Percentiles rank a stretch among this genome's conserved stretches.
Conservation (phyloP, 2,797 vertebrate species). For the Spinus pinus region DNA sequence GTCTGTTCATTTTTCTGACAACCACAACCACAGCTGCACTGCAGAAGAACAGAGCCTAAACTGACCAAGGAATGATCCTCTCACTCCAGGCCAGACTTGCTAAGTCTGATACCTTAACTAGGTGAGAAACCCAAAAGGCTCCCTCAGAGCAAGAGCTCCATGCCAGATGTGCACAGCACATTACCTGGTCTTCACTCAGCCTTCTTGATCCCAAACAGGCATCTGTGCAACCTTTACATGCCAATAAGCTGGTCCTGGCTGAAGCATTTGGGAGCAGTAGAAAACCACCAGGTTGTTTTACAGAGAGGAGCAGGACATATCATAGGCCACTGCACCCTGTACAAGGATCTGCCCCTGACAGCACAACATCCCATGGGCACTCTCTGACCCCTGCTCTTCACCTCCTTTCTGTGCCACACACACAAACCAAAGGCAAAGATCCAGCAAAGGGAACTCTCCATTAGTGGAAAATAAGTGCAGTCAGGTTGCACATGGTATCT, state of each 20-base stretch:
- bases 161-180: rapidly evolving
- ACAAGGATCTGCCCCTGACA: not conserved
- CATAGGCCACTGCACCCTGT: not conserved
- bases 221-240: not conserved
- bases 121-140: not conserved
- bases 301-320: not conserved
- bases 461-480: not conserved
- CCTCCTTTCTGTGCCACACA: not conserved
- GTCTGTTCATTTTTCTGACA: not conserved
- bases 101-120: not conserved
- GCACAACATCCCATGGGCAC: not conserved
- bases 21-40: not conserved
- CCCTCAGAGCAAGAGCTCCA: not conserved
- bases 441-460: not conserved
- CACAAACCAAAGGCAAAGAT: not conserved
- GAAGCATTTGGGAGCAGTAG: not conserved
- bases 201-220: not conserved
- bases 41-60: not conserved
- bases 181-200: not conserved
- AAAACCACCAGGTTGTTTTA: rapidly evolving
- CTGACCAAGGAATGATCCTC: not conserved
- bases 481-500: not conserved
- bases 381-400: not conserved
- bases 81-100: not conserved
- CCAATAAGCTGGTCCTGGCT: not conserved